Base-by-base conservation (phyloP, 1,140 invertebrate genomes). In the Ceratina japonica region DNA sequence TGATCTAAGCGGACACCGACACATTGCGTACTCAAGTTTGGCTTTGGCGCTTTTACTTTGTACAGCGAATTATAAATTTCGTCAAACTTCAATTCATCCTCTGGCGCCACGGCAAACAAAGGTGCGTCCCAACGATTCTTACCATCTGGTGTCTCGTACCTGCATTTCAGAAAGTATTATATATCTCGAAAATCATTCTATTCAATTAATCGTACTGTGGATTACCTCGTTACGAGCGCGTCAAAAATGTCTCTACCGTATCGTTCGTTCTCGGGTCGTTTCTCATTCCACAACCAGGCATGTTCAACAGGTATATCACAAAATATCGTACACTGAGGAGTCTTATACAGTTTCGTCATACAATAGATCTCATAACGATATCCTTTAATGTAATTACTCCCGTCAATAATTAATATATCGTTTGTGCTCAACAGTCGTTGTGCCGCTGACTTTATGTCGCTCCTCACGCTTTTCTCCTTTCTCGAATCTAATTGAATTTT, bases 301-400 rank as follows among this genome's bases (percentile, higher is more conserved):
- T 94, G 92, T 73, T 95, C 94, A 62, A 95, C 91, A 58, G 95
- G 95, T 56, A 95, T 93, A 81, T 96, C 95, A 86, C 96, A 96
- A 82, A 97, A 95, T 18, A 98, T 82, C 1, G 96, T 97, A 88
- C 97, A 97, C 88, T 99, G 97, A 18, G 97, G 97, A 8, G 96
- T 97, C 89, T 97, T 96, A 75, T 95, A 95, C 0, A 96, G 94
- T 94, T 99, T 99, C 0, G 96, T 95, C 58, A 97, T 95, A 92
- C 98, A 99, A 91, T 97, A 99, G 10, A 99, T 89, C 92, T 99
- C 98, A 93, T 99, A 99, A 64, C 98, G 94, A 92, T 95, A 99
- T 77, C 97, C 97, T 95, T 99, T 99, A n/a, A 99, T 99, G 90
- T 99, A 99, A 93, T 99, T 99, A 72, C 96, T 94, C 1, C 96